Evolutionary conservation across 2,113 vertebrate species (phyloP), one percentile per base, ranked within the genome.

Genomic region (Lethenteron camtschaticum): DNA sequence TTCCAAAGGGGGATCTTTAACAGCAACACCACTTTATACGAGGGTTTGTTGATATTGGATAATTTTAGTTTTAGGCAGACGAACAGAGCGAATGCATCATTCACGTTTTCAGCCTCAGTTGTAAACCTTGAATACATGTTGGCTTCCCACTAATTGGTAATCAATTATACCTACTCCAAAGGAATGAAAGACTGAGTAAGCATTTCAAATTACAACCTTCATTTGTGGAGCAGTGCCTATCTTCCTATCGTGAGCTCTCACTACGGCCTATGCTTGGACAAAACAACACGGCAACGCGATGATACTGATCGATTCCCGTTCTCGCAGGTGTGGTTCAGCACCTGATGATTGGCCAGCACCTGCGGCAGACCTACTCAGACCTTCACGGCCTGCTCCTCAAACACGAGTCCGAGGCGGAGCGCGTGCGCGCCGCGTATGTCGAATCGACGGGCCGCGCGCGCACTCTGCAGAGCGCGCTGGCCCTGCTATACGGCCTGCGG

Each of bases 381-480:
- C 87, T 80, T 9, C 88, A 89, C 75, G 80, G 60, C 7, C 81
- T 99, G 71, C 80, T 95, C 16, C 41, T 41, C 41, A 41, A 41
- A 41, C 41, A 41, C 41, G 41, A 41, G 41, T 79, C 79, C 0
- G 68, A 72, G 0, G 78, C 85, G 70, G 95, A 88, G 90, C 77
- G 81, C 2, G 71, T 80, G 2, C 82, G 81, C n/a, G 87, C 95
- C 70, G 76, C 96, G 56, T 88, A 89, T 79, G 20, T 95, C 18
- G 94, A 97, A 80, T 90, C 86, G 57, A 97, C 94, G 0, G 87
- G 89, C 13, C 94, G 89, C 16, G 94, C 87, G 76, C 83, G 92
- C 66, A 97, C 92, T 1, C 80, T 97, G 11, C 92, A 99, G 78
- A 97, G 90, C 0, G 90, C 85, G 0, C 74, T 99, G 77, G 87